Evolutionary conservation across 2,888 invertebrate species (phyloP).

Genomic region (Bombyx huttoni): DNA sequence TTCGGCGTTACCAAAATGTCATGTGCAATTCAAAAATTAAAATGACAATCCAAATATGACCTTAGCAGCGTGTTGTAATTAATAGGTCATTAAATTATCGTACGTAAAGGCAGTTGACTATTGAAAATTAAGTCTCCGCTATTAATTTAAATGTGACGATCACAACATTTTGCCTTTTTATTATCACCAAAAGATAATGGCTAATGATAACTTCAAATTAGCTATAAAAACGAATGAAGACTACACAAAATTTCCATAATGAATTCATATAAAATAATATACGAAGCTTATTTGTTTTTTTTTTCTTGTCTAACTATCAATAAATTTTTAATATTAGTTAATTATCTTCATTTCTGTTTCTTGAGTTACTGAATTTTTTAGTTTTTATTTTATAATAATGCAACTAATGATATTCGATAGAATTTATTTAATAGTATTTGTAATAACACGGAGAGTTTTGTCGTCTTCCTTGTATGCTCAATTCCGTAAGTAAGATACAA

Average conservation of each 20-base stretch:
- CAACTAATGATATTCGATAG: too few species aligned
- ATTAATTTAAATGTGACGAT: constrained; percentile 2
- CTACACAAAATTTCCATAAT: constrained; percentile 9
- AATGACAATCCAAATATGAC: not conserved
- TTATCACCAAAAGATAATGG: constrained; percentile 5
- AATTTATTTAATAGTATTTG: too few species aligned
- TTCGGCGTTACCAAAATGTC: too few species aligned
- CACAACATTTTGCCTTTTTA: not conserved
- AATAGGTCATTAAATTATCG: not conserved
- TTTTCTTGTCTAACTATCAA: not conserved
- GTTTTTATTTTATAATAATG: not conserved
- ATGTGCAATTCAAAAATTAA: not conserved
- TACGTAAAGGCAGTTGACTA: not conserved
- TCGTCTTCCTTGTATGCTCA: too few species aligned
- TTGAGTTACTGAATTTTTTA: not conserved
- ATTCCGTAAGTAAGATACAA: too few species aligned
- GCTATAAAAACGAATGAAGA: constrained; percentile 7
- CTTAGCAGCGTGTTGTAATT: not conserved
- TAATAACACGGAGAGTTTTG: too few species aligned
- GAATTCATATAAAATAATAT: constrained; percentile 4
- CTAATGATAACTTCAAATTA: constrained; percentile 6
- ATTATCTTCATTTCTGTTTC: not conserved
- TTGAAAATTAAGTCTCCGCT: not conserved
- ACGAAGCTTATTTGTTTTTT: not conserved
- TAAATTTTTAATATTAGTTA: not conserved